Evolutionary conservation across 2,797 vertebrate species (phyloP).

Genomic region (Silurus aristotelis): DNA sequence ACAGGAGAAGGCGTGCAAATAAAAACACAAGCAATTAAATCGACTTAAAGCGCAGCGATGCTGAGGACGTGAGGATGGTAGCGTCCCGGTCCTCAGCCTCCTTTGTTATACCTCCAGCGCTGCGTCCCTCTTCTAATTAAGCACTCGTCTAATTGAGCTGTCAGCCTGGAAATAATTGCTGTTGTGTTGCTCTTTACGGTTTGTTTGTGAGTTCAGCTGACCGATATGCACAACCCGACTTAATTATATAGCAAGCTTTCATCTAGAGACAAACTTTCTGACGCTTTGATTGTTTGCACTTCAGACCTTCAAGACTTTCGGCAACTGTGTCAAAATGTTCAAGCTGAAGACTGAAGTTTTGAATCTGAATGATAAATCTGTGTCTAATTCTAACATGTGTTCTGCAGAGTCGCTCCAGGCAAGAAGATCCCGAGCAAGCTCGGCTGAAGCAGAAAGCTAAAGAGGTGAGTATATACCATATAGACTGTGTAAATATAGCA

Average conservation of each 20-base stretch:
- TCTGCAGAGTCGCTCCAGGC: slow-evolving; percentile 88
- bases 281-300: neutral
- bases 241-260: slow-evolving; percentile 15
- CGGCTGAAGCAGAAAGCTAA: slow-evolving; percentile 94
- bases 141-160: slow-evolving; percentile 51
- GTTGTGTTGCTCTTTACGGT: slow-evolving; percentile 37
- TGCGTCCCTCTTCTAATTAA: slow-evolving; percentile 51
- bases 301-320: neutral
- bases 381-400: slow-evolving; percentile 15
- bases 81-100: slow-evolving; percentile 40
- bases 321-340: neutral
- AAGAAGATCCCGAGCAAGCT: slow-evolving; percentile 94
- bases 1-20: slow-evolving; percentile 48
- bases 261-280: neutral
- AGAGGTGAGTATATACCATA: slow-evolving; percentile 75
- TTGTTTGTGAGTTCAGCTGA: slow-evolving; percentile 43
- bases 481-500: neutral
- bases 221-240: slow-evolving; percentile 14
- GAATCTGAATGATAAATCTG: slow-evolving; percentile 19
- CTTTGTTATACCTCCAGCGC: slow-evolving; percentile 38
- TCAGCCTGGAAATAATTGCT: slow-evolving; percentile 52
- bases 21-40: slow-evolving; percentile 55
- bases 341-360: neutral
- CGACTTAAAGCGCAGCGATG: slow-evolving; percentile 46
- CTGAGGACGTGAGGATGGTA: slow-evolving; percentile 21